Conservation (phyloP, 2,888 invertebrate genomes). For the Cryptocephalus primarius region DNA sequence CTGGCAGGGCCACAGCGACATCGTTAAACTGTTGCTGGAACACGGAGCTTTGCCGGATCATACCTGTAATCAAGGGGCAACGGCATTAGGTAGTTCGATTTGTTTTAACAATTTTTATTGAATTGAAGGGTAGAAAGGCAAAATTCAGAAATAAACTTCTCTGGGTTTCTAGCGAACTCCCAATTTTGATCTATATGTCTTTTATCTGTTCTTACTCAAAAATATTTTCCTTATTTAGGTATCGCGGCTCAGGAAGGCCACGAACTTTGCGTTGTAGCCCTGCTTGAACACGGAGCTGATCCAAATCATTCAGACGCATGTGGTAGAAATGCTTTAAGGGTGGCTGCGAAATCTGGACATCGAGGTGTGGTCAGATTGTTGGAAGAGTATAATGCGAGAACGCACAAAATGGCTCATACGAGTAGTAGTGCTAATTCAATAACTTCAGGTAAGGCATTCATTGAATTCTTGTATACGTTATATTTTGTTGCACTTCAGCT, state of each 20-base stretch:
- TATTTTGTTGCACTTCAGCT: not conserved
- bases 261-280: slow-evolving; percentile 76
- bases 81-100: slow-evolving; percentile 58
- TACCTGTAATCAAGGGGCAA: slow-evolving; percentile 91
- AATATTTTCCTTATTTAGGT: slow-evolving; percentile 42
- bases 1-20: slow-evolving; percentile 86
- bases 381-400: slow-evolving; percentile 49
- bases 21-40: slow-evolving; percentile 68
- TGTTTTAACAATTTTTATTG: too few relatives aligned
- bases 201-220: too few relatives aligned
- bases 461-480: too few relatives aligned
- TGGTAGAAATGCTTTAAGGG: slow-evolving; percentile 76
- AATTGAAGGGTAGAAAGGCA: too few relatives aligned
- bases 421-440: slow-evolving; percentile 35
- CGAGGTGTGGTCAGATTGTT: slow-evolving; percentile 69
- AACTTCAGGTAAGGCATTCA: slow-evolving; percentile 33
- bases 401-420: slow-evolving; percentile 32
- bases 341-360: slow-evolving; percentile 87
- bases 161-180: too few relatives aligned
- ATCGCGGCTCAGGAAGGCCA: slow-evolving; percentile 96
- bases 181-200: too few relatives aligned
- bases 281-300: slow-evolving; percentile 75
- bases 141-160: too few relatives aligned
- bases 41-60: slow-evolving; percentile 78
- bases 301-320: slow-evolving; percentile 78